Evolutionary conservation across 1,140 invertebrate species (phyloP).

Genomic region (Eurosta solidaginis): DNA sequence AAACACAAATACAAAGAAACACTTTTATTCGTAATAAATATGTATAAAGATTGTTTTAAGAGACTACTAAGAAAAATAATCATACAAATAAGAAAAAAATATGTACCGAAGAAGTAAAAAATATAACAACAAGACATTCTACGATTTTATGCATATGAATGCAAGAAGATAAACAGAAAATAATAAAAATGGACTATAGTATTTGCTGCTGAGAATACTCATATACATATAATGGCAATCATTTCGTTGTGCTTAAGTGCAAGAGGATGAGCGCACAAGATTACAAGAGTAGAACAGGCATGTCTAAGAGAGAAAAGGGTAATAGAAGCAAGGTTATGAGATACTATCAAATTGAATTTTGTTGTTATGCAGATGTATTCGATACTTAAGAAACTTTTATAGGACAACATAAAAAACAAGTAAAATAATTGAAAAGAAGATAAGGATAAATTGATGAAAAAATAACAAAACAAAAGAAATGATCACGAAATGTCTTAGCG

Average conservation of each 20-base stretch:
- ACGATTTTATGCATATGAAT: neutral
- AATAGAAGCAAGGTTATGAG: neutral
- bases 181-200: neutral
- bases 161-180: neutral
- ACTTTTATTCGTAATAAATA: neutral
- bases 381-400: neutral
- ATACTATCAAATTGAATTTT: conserved; percentile 14
- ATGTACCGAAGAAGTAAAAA: neutral
- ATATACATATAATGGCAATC: no score
- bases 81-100: neutral
- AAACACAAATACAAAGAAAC: no score
- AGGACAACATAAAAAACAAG: neutral
- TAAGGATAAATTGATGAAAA: neutral
- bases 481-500: neutral
- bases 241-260: no score
- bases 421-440: neutral
- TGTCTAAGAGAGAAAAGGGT: neutral
- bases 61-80: neutral
- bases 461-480: neutral
- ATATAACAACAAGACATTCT: neutral
- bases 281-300: neutral
- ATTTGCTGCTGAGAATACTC: no score
- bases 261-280: neutral
- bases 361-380: conserved; percentile 17
- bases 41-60: neutral